Percentiles rank a stretch among this genome's conserved stretches.
Conservation (phyloP, 2,888 invertebrate species). For the Athripsodes cinereus region DNA sequence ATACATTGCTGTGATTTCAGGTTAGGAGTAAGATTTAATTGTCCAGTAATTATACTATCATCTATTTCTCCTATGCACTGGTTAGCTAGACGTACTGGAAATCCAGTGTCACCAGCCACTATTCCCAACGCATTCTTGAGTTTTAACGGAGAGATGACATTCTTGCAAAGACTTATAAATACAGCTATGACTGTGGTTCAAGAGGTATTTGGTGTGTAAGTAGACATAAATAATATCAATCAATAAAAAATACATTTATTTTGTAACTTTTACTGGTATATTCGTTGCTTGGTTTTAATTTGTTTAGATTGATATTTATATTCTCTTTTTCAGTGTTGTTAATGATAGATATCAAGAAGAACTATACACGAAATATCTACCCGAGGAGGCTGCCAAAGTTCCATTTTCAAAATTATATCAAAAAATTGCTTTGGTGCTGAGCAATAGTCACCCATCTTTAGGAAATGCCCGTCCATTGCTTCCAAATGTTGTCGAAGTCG, state of each 20-base stretch:
- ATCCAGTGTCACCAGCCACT: slow-evolving; percentile 16
- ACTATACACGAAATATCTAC: slow-evolving; percentile 21
- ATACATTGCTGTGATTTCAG: slow-evolving; percentile 11
- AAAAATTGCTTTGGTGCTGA: slow-evolving; percentile 23
- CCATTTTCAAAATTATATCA: slow-evolving; percentile 19
- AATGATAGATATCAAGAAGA: slow-evolving; percentile 8
- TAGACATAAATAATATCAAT: neutral
- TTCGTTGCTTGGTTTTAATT: too few species aligned
- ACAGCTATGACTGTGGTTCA: slow-evolving; percentile 12
- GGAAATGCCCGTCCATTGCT: slow-evolving; percentile 24
- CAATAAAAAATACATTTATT: too few species aligned
- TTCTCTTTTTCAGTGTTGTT: slow-evolving; percentile 6
- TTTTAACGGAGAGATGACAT: slow-evolving; percentile 15
- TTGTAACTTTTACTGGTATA: too few species aligned
- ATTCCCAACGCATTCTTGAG: slow-evolving; percentile 20
- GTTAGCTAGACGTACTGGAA: slow-evolving; percentile 18
- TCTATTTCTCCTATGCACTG: slow-evolving; percentile 20
- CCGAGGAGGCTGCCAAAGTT: slow-evolving; percentile 20
- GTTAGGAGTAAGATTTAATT: slow-evolving; percentile 22
- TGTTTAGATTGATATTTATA: too few species aligned
- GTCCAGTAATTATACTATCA: slow-evolving; percentile 23
- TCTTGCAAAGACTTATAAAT: slow-evolving; percentile 18
- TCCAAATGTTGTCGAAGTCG: slow-evolving; percentile 26
- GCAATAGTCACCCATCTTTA: slow-evolving; percentile 27
- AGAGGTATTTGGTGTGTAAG: slow-evolving; percentile 6